These are phyloP conservation scores for Drosophila pseudoananassae DNA, from an alignment of 1,140 invertebrate genomes.

Conservation along the genomic window DNA sequence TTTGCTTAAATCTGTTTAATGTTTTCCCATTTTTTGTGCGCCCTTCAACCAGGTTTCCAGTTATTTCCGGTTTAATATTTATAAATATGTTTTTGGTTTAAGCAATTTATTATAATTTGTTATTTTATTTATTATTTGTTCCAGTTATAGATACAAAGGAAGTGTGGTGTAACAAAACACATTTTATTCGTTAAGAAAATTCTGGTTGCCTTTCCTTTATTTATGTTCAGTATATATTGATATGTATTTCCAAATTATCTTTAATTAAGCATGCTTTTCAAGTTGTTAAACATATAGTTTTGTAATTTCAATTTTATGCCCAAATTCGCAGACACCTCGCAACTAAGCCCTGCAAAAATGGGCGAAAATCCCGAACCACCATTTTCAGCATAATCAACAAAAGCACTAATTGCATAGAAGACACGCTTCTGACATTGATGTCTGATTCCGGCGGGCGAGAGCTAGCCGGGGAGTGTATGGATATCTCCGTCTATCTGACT, in stretches of 20 bases:
- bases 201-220: background rate
- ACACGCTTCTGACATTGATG: slow-evolving; percentile 69
- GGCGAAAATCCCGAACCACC: slow-evolving; percentile 27
- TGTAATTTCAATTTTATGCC: background rate
- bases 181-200: too few relatives aligned
- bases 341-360: slow-evolving; percentile 21
- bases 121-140: too few relatives aligned
- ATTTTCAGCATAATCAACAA: slow-evolving; percentile 77
- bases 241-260: slow-evolving; percentile 16
- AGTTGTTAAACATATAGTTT: slow-evolving; percentile 28
- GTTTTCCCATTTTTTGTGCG: slow-evolving; percentile 74
- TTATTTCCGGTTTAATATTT: slow-evolving; percentile 45
- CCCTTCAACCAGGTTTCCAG: slow-evolving; percentile 16
- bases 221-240: slow-evolving; percentile 11
- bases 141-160: background rate
- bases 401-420: slow-evolving; percentile 81
- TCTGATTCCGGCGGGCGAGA: slow-evolving; percentile 28
- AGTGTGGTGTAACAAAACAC: too few relatives aligned
- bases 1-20: slow-evolving; percentile 82
- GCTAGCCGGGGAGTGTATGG: too few relatives aligned
- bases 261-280: slow-evolving; percentile 23
- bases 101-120: slow-evolving; percentile 26
- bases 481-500: slow-evolving; percentile 45
- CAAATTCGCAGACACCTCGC: background rate
- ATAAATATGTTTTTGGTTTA: slow-evolving; percentile 49